Base-by-base conservation (phyloP, 2,113 vertebrate species). In the Gymnocephalus cernua region DNA sequence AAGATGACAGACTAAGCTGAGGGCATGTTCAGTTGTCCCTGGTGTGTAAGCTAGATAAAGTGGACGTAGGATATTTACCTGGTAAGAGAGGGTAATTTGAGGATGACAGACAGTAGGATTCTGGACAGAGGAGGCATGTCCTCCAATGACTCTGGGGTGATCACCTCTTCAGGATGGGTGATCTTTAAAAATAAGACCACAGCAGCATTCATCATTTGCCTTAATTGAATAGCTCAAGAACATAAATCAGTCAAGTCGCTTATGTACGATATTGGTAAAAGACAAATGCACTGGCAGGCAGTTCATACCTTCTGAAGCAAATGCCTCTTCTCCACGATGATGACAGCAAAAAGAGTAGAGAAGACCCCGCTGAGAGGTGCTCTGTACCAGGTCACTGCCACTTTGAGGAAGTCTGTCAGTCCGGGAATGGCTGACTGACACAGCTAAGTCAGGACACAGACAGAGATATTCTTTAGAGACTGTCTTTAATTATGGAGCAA, bases 91-190 rank as follows among this genome's bases (percentile, higher is more conserved):
- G 92, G 83, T 2, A 95, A 96, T 68, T 95, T 97, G 21, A 96
- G 87, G 70, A 97, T 85, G 82, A 95, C 69, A 12, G 93, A 82
- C 64, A 99, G 91, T 45, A 99, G 90, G 77, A 91, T 75, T 72
- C 91, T 90, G 81, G 97, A 97, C 77, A 99, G 95, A 15, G 96
- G 95, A 3, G 97, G 97, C 83, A 99, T 95, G 50, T 97, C 96
- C 23, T 95, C 91, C 57, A 96, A 18, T 1, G 91, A 83, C 82
- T 95, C 94, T 2, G 96, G 96, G 3, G 89, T 48, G 18, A 74
- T 72, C 23, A 97, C 66, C 9, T 96, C 95, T 84, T 95, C 91
- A 32, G 82, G 76, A 88, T 92, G 88, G 63, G 91, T 91, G 16
- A 94, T 84, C 95, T 96, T 68, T 56, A 79, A 80, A 83, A 69